These are phyloP conservation scores for Mallotus villosus DNA, from an alignment of 2,797 vertebrate genomes.

Conservation along the genomic window DNA sequence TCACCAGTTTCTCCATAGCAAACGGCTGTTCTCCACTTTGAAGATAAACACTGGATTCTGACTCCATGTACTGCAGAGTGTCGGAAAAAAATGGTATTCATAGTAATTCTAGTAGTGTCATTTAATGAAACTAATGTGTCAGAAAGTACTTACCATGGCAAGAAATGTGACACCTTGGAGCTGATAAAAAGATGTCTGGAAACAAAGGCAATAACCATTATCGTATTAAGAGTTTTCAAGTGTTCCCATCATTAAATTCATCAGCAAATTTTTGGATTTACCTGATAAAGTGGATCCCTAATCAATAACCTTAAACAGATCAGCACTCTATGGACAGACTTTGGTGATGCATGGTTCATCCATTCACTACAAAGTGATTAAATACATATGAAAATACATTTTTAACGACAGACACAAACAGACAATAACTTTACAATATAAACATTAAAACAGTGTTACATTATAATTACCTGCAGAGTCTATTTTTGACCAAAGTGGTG, in stretches of 20 bases:
- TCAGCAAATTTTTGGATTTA: slow-evolving; percentile 44
- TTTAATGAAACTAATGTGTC: neutral
- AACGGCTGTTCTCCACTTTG: slow-evolving; percentile 73
- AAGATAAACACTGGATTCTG: slow-evolving; percentile 72
- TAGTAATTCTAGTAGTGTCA: neutral
- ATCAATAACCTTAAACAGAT: slow-evolving; percentile 86
- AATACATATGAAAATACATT: neutral
- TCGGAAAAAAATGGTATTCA: neutral
- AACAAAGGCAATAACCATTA: slow-evolving; percentile 26
- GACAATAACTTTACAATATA: neutral
- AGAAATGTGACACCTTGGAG: slow-evolving; percentile 79
- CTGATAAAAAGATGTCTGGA: slow-evolving; percentile 79
- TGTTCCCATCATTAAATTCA: neutral
- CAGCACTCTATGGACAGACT: slow-evolving; percentile 81
- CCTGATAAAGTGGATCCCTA: slow-evolving; percentile 84
- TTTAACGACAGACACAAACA: neutral
- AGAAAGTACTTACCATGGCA: slow-evolving; percentile 74
- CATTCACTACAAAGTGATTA: slow-evolving; percentile 73
- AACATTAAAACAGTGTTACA: neutral
- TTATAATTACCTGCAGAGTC: slow-evolving; percentile 82
- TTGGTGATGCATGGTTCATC: slow-evolving; percentile 73
- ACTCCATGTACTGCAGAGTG: slow-evolving; percentile 78
- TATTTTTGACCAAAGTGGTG: slow-evolving; percentile 79
- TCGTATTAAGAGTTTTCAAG: neutral
- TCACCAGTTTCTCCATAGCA: slow-evolving; percentile 81